Percentiles rank a stretch among this genome's conserved stretches.
Conservation (phyloP, 35 echinoderm and acorn worm species). For the Heliocidaris erythrogramma region DNA sequence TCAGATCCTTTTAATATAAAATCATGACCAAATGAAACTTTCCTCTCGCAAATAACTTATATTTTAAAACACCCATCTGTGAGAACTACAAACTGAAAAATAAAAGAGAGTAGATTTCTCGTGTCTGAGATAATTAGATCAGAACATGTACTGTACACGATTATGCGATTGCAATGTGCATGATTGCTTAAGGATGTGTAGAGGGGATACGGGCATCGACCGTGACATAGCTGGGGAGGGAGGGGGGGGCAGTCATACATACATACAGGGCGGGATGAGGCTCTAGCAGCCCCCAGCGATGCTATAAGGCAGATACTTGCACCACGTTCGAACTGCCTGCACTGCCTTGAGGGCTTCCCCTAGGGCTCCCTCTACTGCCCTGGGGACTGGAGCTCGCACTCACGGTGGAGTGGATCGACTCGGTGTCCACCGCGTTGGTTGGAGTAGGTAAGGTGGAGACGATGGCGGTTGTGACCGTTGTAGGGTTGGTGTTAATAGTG, state of each 20-base stretch:
- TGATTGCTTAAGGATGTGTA: not conserved
- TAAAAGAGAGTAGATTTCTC: not conserved
- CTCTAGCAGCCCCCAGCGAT: slow-evolving; percentile 14
- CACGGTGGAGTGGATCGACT: slow-evolving; percentile 64
- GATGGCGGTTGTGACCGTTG: slow-evolving; percentile 66
- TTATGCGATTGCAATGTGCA: not conserved
- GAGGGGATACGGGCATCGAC: not conserved
- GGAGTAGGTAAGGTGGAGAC: slow-evolving; percentile 69
- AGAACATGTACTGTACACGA: not conserved
- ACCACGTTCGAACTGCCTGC: slow-evolving; percentile 64
- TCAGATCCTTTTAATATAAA: not conserved
- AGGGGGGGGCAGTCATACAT: not conserved
- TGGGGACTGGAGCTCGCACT: slow-evolving; percentile 60
- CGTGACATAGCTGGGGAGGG: not conserved
- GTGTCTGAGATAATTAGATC: not conserved
- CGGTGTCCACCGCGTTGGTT: slow-evolving; percentile 55
- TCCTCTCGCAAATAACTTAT: not conserved
- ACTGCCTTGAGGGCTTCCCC: slow-evolving; percentile 36
- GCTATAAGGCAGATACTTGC: slow-evolving; percentile 91
- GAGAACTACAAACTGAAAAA: slow-evolving; percentile 12
- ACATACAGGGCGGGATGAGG: not conserved
- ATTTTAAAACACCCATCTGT: not conserved
- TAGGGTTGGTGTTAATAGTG: slow-evolving; percentile 55
- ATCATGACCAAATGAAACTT: not conserved
- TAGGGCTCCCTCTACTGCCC: slow-evolving; percentile 37